Evolutionary conservation across 2,797 vertebrate genomes (phyloP).

Genomic region (Muraenolepis orangiensis): DNA sequence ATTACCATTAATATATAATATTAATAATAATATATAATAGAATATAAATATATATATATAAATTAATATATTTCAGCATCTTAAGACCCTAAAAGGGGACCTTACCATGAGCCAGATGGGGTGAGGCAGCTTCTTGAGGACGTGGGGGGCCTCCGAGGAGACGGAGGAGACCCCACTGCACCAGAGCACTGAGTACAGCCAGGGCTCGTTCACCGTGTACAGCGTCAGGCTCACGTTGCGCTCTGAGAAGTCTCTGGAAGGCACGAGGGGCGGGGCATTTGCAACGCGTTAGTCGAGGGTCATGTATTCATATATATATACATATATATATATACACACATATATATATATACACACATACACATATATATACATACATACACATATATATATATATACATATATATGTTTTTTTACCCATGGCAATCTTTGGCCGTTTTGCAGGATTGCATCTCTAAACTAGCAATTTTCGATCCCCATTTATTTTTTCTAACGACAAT

Average conservation of each 20-base stretch:
- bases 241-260: slow-evolving; percentile 74
- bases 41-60: no score
- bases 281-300: background rate
- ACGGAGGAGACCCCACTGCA: slow-evolving; percentile 86
- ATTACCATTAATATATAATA: background rate
- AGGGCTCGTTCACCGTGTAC: slow-evolving; percentile 87
- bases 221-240: slow-evolving; percentile 86
- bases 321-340: no score
- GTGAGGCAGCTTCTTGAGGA: slow-evolving; percentile 85
- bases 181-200: slow-evolving; percentile 96
- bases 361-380: no score
- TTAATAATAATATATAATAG: no score
- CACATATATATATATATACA: no score
- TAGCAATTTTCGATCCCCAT: background rate
- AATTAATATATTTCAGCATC: no score
- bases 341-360: no score
- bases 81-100: no score
- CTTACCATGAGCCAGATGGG: slow-evolving; percentile 95
- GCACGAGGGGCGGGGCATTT: background rate
- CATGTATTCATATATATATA: no score
- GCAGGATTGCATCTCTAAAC: background rate
- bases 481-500: background rate
- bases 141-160: slow-evolving; percentile 85
- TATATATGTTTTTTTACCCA: no score
- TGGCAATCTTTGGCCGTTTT: background rate